phyloP scores from a whole-genome alignment of 2,888 invertebrate species.

The Ceriagrion tenellum region DNA sequence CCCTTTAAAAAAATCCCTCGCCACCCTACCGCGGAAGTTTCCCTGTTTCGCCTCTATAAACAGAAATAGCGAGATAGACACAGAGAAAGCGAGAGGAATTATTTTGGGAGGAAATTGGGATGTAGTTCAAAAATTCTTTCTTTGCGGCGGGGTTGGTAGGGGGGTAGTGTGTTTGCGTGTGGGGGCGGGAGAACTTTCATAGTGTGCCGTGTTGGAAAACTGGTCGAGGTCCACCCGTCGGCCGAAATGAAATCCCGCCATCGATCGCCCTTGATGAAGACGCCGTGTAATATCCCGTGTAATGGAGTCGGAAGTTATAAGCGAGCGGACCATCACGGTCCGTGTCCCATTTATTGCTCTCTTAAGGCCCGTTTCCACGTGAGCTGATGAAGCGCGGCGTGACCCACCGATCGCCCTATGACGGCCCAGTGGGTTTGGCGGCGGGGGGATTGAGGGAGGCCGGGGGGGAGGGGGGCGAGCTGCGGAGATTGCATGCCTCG shows the following conservation, averaged over 20 bases:
- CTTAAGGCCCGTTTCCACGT: background rate
- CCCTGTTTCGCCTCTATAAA: no score
- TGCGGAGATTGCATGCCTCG: no score
- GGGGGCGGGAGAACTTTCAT: background rate
- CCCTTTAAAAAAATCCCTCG: background rate
- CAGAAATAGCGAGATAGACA: background rate
- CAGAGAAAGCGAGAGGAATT: background rate
- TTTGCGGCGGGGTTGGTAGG: background rate
- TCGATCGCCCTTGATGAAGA: constrained; percentile 36
- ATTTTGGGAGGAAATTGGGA: background rate
- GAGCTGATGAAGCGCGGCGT: background rate
- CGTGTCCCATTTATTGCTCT: constrained; percentile 35
- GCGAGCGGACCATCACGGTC: background rate
- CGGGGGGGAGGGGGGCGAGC: background rate
- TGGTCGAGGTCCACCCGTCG: background rate
- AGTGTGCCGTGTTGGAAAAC: background rate
- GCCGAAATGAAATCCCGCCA: background rate
- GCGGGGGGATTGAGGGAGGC: background rate
- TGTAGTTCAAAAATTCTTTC: background rate
- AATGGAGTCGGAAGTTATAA: constrained; percentile 30
- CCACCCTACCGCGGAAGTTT: background rate
- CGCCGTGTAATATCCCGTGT: constrained; percentile 36
- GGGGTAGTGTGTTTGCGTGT: no score
- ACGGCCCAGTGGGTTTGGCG: no score
- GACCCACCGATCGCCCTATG: background rate